Evolutionary conservation across 1,140 invertebrate species (phyloP).

Genomic region (Elymnias hypermnestra): DNA sequence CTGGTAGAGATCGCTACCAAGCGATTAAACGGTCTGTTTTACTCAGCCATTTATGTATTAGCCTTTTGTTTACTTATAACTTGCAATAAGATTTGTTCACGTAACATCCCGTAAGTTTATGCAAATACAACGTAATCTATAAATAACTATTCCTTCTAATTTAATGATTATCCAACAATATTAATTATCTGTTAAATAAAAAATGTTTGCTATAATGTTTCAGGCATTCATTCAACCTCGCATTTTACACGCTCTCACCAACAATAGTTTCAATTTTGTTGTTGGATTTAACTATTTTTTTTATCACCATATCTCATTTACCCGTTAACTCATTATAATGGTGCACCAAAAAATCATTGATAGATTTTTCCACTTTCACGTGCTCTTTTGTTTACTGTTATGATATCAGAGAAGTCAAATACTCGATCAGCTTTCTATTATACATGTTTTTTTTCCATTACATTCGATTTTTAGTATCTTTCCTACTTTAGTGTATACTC

Average conservation of each 20-base stretch:
- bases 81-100: too few species aligned
- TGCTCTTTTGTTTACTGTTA: background rate
- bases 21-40: too few species aligned
- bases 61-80: too few species aligned
- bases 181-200: constrained; percentile 31
- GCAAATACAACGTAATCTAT: background rate
- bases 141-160: background rate
- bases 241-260: constrained; percentile 44
- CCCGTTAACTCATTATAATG: constrained; percentile 12
- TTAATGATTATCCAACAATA: constrained; percentile 4
- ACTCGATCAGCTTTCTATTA: too few species aligned
- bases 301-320: constrained; percentile 12
- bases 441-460: too few species aligned
- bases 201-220: constrained; percentile 22
- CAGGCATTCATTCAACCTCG: constrained; percentile 30
- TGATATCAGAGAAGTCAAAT: too few species aligned
- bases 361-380: constrained; percentile 19
- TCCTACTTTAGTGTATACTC: too few species aligned
- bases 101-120: background rate
- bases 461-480: too few species aligned
- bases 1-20: too few species aligned
- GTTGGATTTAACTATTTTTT: constrained; percentile 37
- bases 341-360: constrained; percentile 20
- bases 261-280: constrained; percentile 44
- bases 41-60: too few species aligned